Evolutionary conservation across 1,140 invertebrate genomes (phyloP), one percentile per base, ranked within the genome.

Genomic region (Pseudomyrmex cubaensis): DNA sequence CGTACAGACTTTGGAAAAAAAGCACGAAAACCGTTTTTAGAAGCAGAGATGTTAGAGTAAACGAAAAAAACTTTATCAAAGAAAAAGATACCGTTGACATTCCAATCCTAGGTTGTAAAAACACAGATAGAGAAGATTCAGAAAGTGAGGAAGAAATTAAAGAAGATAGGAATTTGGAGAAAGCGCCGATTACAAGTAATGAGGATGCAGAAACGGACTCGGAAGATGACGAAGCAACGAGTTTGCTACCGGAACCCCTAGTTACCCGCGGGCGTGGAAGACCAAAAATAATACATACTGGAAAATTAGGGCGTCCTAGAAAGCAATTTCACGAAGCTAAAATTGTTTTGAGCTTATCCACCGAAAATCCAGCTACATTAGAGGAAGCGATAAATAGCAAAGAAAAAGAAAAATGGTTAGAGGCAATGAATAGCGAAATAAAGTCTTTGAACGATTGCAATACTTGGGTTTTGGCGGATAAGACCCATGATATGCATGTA

Each of bases 361-460:
- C 48, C 12, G 10, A 50, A 50, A 50, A 50, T 0, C 48, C 48
- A 13, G 12, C 48, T 50, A 10, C 48, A 0, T 50, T 63, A 17
- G 1, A 76, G 46, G 82, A 91, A 62, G 87, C 87, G 0, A 52
- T 83, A 0, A 67, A 69, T 1, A 66, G 72, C 22, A 61, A 63
- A 48, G 52, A 88, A 35, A 59, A 77, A 15, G 44, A 75, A 22
- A 0, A 76, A 10, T 92, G 85, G 88, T 50, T 20, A 25, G 25
- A 78, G 7, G 89, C 90, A 0, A 91, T 91, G 46, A 2, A 83
- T 7, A 78, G 82, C 0, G 89, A 92, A 13, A 44, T 87, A 5
- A 12, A 85, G 46, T 84, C 88, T 0, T 57, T 83, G 15, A 54
- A 73, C n/a, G 50, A 87, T 10, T 88, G 85, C 57, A 20, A 67